Base-by-base conservation (phyloP, 2,113 vertebrate genomes). In the Vulpes vulpes region DNA sequence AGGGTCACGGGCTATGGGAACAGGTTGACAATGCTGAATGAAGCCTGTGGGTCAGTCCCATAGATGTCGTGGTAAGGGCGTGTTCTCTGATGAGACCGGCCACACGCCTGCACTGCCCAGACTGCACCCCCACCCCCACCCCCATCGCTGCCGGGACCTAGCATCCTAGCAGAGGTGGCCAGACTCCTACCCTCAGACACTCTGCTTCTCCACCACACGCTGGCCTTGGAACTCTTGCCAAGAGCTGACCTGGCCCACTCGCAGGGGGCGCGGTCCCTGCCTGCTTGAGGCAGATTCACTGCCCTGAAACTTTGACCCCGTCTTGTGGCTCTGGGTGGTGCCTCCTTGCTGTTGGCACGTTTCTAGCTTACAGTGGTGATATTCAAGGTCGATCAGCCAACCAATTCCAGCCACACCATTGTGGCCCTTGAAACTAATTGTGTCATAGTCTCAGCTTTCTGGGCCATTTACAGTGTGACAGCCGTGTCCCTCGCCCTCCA, bases 301-400 rank as follows among this genome's bases (percentile, higher is more conserved):
- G 3, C 60, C 38, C 79, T 1, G 0, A 19, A 55, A 51, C 53
- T 71, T 8, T 71, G 74, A 43, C 25, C 43, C 10, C 0, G 0
- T 22, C 23, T 67, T 38, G 60, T 49, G 59, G 43, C 82, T 17
- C 0, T 27, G 25, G 73, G 57, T 49, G 73, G 4, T 32, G 19
- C 30, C 53, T 67, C 74, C 17, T 57, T 25, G 53, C 69, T 84
- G 38, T 17, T 32, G 81, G 71, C 53, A 19, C 67, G 7, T 78
- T 30, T 62, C 27, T 60, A 51, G 53, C 43, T 93, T 51, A 57
- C 30, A 53, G 11, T 27, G 14, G 11, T 12, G 27, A 59, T 38
- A 17, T 59, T 69, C 11, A 35, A 67, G 7, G 49, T 32, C 19
- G 22, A 38, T 83, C 35, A 25, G 69, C 27, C 74, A 10, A 12